Base-by-base conservation (phyloP, 2,113 vertebrate species). In the Carassius gibelio region DNA sequence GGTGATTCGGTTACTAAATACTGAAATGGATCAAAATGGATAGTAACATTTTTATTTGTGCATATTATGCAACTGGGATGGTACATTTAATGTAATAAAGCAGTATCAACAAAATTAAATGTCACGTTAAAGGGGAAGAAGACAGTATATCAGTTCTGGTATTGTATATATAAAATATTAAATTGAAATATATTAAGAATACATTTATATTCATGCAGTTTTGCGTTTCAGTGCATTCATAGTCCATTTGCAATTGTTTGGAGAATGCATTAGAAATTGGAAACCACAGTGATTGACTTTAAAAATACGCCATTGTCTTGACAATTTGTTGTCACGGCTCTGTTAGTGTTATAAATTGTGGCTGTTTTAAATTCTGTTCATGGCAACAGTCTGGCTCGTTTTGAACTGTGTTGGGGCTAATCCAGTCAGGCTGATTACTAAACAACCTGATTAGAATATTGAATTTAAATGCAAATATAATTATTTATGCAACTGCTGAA, bases 391-490 rank as follows among this genome's bases (percentile, higher is more conserved):
- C 75, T 55, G 75, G 26, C 48, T 55, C 19, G 26, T 76, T 55
- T 75, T 57, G 26, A 76, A 55, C n/a, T 23, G 23, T 76, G 50
- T 34, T 76, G 72, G 72, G 76, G 21, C 34, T 30, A 79, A 79
- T 42, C 34, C 8, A 79, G 55, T 61, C 55, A 23, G 23, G 55
- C 34, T 61, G 52, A 79, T 79, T 61, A 79, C 52, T 23, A 61
- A 59, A 38, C 76, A 6, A 59, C 14, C 48, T 55, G 14, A 76
- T 76, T 55, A 34, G 26, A 79, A 36, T 75, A 13, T 76, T 55
- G 1, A 52, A 76, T 19, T 15, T 76, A 10, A 75, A 23, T 50
- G 42, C 72, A 48, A 50, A 75, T 75, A 38, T 34, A 34, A 52
- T 76, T n/a, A 78, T 38, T 38, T 38, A 78, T 61, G 76, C 76